Conservation (phyloP, 1,140 invertebrate genomes). For the Plectus sambesii region DNA sequence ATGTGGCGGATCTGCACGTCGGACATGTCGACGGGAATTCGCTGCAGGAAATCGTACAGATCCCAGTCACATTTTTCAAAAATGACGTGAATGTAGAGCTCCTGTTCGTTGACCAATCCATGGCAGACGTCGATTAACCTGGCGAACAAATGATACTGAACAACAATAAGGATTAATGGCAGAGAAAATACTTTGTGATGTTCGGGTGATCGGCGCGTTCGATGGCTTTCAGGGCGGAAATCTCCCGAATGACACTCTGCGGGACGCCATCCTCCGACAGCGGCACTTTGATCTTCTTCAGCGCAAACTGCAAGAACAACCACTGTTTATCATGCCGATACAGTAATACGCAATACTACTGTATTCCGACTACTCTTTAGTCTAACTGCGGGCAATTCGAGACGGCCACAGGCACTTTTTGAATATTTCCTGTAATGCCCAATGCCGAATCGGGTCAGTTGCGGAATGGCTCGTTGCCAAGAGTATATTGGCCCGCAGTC, state of each 20-base stretch:
- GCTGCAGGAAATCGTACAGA: constrained; percentile 23
- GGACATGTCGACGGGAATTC: constrained; percentile 20
- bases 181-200: constrained; percentile 17
- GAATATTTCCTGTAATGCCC: too few species aligned
- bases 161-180: constrained; percentile 8
- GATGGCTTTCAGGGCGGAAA: constrained; percentile 17
- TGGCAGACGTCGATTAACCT: constrained; percentile 24
- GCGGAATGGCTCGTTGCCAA: too few species aligned
- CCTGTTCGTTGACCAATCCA: not conserved
- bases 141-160: not conserved
- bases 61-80: constrained; percentile 33
- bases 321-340: too few species aligned
- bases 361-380: too few species aligned
- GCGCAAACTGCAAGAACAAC: constrained; percentile 22
- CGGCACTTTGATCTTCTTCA: constrained; percentile 20
- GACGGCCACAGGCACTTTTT: too few species aligned
- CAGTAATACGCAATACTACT: too few species aligned
- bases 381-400: too few species aligned
- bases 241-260: constrained; percentile 26
- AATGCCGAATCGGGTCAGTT: too few species aligned
- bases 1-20: constrained; percentile 18
- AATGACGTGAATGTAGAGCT: constrained; percentile 20
- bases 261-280: constrained; percentile 21
- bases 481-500: too few species aligned
- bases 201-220: constrained; percentile 16